Conservation (phyloP, 1,140 invertebrate species). For the Oedothorax gibbosus region DNA sequence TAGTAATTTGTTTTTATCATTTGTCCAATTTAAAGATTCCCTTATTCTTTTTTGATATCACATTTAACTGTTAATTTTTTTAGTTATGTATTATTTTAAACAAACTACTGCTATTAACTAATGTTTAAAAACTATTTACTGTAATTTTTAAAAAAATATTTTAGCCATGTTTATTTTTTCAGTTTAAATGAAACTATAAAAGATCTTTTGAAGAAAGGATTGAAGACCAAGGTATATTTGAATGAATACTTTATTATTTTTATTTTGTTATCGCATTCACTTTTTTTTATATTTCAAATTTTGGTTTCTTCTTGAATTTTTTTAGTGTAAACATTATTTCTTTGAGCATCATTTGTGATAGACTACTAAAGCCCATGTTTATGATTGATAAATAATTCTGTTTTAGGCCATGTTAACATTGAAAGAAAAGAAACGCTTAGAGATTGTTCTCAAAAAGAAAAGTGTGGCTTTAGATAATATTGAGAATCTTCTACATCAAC, state of each 20-base stretch:
- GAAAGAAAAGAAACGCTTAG: constrained; percentile 36
- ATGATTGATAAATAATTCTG: neutral
- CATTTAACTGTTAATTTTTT: no score
- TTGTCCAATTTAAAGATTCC: no score
- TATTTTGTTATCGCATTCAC: no score
- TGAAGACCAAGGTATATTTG: constrained; percentile 26
- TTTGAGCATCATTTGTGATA: neutral
- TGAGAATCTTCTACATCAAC: constrained; percentile 35
- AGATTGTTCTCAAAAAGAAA: constrained; percentile 15
- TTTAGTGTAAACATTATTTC: neutral
- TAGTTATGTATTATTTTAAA: no score
- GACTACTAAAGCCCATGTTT: neutral
- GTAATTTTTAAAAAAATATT: no score
- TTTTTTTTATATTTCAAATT: no score
- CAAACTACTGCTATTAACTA: no score
- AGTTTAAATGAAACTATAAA: constrained; percentile 25
- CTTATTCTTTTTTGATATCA: no score
- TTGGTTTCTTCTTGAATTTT: no score
- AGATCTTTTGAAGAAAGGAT: constrained; percentile 12
- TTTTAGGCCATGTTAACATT: constrained; percentile 38
- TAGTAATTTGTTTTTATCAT: no score
- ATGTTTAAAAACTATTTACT: no score
- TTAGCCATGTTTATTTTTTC: neutral
- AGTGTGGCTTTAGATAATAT: constrained; percentile 38
- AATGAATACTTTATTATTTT: no score